Conservation (phyloP, 2,888 invertebrate genomes). For the Plutella xylostella region DNA sequence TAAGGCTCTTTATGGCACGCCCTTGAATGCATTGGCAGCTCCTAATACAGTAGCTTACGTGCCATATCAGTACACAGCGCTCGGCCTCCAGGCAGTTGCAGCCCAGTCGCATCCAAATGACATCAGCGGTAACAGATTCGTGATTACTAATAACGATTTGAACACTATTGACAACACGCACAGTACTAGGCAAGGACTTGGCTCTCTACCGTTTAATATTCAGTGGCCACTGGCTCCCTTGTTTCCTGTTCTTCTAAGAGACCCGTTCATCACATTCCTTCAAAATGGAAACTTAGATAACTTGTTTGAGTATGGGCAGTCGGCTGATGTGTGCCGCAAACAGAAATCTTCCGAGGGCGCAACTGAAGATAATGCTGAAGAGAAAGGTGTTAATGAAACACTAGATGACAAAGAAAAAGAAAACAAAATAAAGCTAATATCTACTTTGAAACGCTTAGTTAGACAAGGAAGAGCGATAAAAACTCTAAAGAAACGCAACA, state of each 20-base stretch:
- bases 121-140: conserved; percentile 24
- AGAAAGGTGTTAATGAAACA: not conserved
- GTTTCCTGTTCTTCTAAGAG: conserved; percentile 70
- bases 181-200: conserved; percentile 35
- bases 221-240: conserved; percentile 63
- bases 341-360: conserved; percentile 31
- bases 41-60: not conserved
- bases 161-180: conserved; percentile 26
- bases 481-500: conserved; percentile 45
- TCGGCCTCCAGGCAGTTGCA: conserved; percentile 32
- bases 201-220: conserved; percentile 32
- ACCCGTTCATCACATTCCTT: conserved; percentile 63
- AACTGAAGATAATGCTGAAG: conserved; percentile 1
- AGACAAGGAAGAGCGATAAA: conserved; percentile 41
- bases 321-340: conserved; percentile 61
- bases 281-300: conserved; percentile 63
- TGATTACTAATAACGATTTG: conserved; percentile 20
- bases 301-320: conserved; percentile 71
- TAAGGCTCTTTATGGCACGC: conserved; percentile 20
- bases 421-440: not conserved
- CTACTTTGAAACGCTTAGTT: not conserved
- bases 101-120: conserved; percentile 29
- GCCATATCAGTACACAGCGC: not conserved
- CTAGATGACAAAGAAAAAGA: not conserved
- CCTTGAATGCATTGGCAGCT: not conserved